Conservation (phyloP, 1,140 invertebrate genomes). For the Cydia pomonella region DNA sequence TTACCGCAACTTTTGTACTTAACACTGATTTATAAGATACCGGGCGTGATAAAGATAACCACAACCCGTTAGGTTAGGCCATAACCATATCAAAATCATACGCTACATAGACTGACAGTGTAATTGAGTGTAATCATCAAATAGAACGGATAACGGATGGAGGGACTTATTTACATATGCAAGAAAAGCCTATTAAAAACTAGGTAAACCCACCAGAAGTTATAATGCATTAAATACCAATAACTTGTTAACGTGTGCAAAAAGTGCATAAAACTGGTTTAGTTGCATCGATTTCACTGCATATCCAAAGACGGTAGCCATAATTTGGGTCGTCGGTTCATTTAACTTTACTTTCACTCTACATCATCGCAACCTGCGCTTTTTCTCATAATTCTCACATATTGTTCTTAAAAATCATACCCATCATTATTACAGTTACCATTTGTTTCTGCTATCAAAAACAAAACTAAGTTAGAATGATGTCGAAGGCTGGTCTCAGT, state of each 20-base stretch:
- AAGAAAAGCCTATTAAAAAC: not conserved
- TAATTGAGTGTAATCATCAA: too few relatives aligned
- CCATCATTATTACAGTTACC: not conserved
- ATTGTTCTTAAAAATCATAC: not conserved
- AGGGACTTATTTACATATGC: not conserved
- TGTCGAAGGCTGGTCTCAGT: not conserved
- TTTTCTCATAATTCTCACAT: constrained; percentile 28
- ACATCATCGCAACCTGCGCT: constrained; percentile 27
- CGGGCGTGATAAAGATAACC: not conserved
- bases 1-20: constrained; percentile 1
- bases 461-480: not conserved
- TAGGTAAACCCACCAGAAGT: not conserved
- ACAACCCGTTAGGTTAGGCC: not conserved
- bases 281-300: constrained; percentile 50
- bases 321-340: constrained; percentile 60
- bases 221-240: not conserved
- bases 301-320: constrained; percentile 54
- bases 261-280: constrained; percentile 36
- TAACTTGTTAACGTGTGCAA: not conserved
- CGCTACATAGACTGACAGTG: not conserved
- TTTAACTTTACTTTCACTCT: constrained; percentile 48
- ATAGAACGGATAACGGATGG: not conserved
- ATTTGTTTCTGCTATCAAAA: not conserved
- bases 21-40: constrained; percentile 9
- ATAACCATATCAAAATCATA: not conserved